phyloP scores from a whole-genome alignment of 2,797 vertebrate genomes.

The Serranus cabrilla region DNA sequence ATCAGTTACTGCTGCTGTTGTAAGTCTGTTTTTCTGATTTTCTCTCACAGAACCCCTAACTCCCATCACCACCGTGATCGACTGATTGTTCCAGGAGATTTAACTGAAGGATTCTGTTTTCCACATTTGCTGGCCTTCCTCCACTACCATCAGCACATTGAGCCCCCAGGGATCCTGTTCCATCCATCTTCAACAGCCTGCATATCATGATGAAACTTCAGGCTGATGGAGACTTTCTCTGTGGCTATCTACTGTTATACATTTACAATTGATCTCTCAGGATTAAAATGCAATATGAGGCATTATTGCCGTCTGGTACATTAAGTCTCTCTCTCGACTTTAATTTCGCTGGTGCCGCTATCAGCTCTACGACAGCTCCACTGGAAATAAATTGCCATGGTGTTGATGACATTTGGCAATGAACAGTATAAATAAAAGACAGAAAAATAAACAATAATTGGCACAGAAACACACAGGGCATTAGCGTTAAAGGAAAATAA shows the following conservation, averaged over 20 bases:
- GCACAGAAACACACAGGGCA: neutral
- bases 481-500: neutral
- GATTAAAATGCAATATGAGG: neutral
- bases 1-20: neutral
- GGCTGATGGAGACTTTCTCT: neutral
- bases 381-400: slow-evolving; percentile 10
- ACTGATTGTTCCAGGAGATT: slow-evolving; percentile 26
- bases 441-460: neutral
- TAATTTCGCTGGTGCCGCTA: neutral
- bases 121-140: slow-evolving; percentile 6
- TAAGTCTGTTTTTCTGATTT: neutral
- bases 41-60: neutral
- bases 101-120: slow-evolving; percentile 16
- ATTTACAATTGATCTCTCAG: slow-evolving; percentile 3
- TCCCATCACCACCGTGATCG: neutral
- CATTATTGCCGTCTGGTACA: neutral
- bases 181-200: slow-evolving; percentile 13
- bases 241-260: neutral
- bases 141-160: neutral
- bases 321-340: neutral
- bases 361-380: neutral
- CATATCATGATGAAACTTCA: slow-evolving; percentile 26
- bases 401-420: neutral
- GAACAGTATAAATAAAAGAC: neutral
- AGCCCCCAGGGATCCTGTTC: neutral